Conservation (phyloP, 2,888 invertebrate genomes). For the Caenorhabditis sp. region DNA sequence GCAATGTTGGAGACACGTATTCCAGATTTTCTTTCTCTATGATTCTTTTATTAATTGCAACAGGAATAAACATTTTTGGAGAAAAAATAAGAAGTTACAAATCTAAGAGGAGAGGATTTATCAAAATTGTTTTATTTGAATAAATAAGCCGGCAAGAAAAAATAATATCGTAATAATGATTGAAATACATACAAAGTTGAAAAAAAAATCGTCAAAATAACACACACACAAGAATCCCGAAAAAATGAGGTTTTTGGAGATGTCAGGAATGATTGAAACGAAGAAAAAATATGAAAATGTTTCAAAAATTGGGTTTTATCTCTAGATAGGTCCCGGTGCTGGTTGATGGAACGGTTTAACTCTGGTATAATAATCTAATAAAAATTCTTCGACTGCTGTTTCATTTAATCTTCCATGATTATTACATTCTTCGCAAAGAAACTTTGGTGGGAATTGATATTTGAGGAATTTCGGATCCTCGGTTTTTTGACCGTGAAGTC, state of each 20-base stretch:
- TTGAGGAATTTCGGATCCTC: slow-evolving; percentile 86
- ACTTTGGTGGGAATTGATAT: slow-evolving; percentile 67
- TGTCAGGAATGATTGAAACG: slow-evolving; percentile 17
- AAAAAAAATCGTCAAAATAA: background rate
- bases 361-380: slow-evolving; percentile 61
- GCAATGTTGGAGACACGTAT: no score
- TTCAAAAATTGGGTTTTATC: background rate
- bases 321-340: slow-evolving; percentile 15
- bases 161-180: background rate
- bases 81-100: no score
- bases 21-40: no score
- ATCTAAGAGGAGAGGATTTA: no score
- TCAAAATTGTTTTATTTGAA: background rate
- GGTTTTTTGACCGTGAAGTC: slow-evolving; percentile 81
- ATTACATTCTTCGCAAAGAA: slow-evolving; percentile 64
- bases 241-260: slow-evolving; percentile 12
- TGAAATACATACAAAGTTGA: background rate
- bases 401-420: slow-evolving; percentile 34
- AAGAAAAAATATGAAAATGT: slow-evolving; percentile 6
- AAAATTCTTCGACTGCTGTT: slow-evolving; percentile 38
- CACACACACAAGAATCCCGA: background rate
- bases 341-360: slow-evolving; percentile 52
- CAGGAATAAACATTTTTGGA: no score
- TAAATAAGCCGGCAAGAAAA: background rate
- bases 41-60: no score